Evolutionary conservation across 2,113 vertebrate genomes (phyloP).

Genomic region (Conger conger): DNA sequence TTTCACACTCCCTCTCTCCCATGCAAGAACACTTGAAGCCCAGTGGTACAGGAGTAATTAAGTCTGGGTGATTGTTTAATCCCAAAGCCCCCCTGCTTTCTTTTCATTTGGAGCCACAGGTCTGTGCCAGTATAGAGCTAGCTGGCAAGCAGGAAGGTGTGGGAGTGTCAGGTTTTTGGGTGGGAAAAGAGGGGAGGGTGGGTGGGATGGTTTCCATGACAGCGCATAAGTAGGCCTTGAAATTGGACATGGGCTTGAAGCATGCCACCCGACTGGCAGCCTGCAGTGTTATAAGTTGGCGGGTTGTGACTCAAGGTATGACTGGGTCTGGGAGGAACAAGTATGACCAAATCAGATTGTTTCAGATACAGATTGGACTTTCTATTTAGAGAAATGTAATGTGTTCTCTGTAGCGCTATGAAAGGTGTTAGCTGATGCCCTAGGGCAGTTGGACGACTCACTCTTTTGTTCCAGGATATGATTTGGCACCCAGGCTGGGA

Average conservation of each 20-base stretch:
- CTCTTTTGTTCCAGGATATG: not conserved
- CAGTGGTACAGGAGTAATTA: slow-evolving; percentile 23
- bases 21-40: slow-evolving; percentile 21
- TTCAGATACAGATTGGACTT: not conserved
- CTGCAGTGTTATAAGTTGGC: not conserved
- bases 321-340: slow-evolving; percentile 22
- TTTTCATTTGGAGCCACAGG: slow-evolving; percentile 15
- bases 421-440: not conserved
- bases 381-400: not conserved
- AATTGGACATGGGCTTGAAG: slow-evolving; percentile 25
- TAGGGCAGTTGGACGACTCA: not conserved
- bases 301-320: slow-evolving; percentile 14
- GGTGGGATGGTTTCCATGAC: slow-evolving; percentile 28
- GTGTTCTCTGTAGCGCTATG: not conserved
- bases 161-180: slow-evolving; percentile 7
- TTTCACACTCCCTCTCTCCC: slow-evolving; percentile 15
- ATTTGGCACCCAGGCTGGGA: not conserved
- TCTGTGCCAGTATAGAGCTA: not conserved
- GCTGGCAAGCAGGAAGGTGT: slow-evolving; percentile 5
- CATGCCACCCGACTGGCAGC: not conserved
- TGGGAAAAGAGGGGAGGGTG: slow-evolving; percentile 1
- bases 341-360: not conserved
- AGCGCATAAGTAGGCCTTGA: slow-evolving; percentile 25
- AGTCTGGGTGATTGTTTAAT: slow-evolving; percentile 37
- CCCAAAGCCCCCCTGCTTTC: slow-evolving; percentile 4